Conservation (phyloP, 1,140 invertebrate species). For the Scaptomyza hsui region DNA sequence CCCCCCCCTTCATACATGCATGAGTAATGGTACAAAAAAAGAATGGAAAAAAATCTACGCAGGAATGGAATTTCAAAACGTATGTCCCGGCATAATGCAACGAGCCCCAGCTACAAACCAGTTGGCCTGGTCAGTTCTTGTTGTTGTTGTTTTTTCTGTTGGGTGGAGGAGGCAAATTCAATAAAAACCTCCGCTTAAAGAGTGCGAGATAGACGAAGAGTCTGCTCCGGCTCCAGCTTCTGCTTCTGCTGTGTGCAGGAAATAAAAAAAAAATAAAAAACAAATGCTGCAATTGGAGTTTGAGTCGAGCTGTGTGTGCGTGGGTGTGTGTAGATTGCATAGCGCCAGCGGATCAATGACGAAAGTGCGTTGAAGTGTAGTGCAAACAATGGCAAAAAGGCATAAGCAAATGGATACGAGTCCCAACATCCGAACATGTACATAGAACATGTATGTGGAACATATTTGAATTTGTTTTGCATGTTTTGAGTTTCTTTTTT, state of each 20-base stretch:
- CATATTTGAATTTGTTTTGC: conserved; percentile 36
- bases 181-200: conserved; percentile 55
- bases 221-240: conserved; percentile 2
- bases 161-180: conserved; percentile 55
- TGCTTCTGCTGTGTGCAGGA: conserved; percentile 24
- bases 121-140: conserved; percentile 49
- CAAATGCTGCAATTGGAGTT: conserved; percentile 34
- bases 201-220: conserved; percentile 38
- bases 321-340: conserved; percentile 23
- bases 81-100: conserved; percentile 78
- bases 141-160: conserved; percentile 3
- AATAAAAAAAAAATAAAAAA: neutral
- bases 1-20: conserved; percentile 24
- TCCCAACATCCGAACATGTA: neutral
- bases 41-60: conserved; percentile 53
- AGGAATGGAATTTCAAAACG: conserved; percentile 79
- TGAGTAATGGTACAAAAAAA: conserved; percentile 55
- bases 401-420: conserved; percentile 62
- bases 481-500: conserved; percentile 7
- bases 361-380: conserved; percentile 81
- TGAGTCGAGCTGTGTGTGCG: conserved; percentile 12
- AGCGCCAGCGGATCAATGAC: conserved; percentile 67
- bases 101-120: conserved; percentile 43
- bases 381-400: conserved; percentile 74
- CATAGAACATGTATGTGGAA: conserved; percentile 40